Base-by-base conservation (phyloP, 2,888 invertebrate species). In the Coenonympha arcania region DNA sequence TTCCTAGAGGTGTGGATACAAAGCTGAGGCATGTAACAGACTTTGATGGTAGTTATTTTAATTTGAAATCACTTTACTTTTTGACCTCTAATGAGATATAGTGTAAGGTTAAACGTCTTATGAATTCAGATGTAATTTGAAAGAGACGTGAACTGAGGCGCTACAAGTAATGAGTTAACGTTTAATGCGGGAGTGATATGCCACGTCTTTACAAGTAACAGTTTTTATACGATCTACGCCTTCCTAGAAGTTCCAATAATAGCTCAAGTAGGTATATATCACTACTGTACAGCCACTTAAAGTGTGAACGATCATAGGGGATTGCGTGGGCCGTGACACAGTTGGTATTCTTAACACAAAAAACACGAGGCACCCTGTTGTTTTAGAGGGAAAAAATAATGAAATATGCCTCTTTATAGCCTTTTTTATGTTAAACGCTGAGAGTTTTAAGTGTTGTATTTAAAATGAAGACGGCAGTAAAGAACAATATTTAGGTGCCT, bases 1-100 rank as follows among this genome's bases (percentile, higher is more conserved):
- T 85, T 86, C 84, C 74, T 84, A 76, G 78, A 86, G 85, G 86
- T 86, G 86, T 85, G 82, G 76, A 85, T 85, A 83, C 79, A 79
- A 71, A 65, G 60, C 63, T 61, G 61, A 71, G 75, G 68, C 73
- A 81, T 80, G 76, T 70, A 65, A 63, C 66, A 66, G 65, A 70
- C 69, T 56, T 62, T 61, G 58, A 57, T 67, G 64, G 68, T 73
- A 61, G 60, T 65, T 63, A 59, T 65, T 61, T 56, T 57, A 58
- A 61, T 58, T 65, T 67, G 64, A 65, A 61, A 68, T 56, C 45
- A 58, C 62, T 69, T n/a, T 66, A 65, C 59, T 67, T 65, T 62
- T 63, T 54, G 59, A 58, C 33, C 43, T 49, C 31, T 49, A 50
- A 56, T 37, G 28, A 42, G 43, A 37, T 40, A 45, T 48, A 52